phyloP scores from a whole-genome alignment of 2,888 invertebrate species.

The Prosopocoilus inquinatus region DNA sequence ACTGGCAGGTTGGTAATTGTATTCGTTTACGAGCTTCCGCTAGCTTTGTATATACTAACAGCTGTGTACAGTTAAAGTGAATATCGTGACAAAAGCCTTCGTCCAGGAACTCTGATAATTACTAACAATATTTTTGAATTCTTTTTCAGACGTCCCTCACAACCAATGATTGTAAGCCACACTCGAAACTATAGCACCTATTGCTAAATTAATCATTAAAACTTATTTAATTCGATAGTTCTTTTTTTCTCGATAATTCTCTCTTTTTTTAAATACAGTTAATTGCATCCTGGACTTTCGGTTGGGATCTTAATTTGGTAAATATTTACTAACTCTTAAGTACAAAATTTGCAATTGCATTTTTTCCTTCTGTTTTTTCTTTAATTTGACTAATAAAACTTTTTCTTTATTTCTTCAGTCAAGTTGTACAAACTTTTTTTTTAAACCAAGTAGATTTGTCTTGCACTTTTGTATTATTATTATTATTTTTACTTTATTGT shows the following conservation, averaged over 20 bases:
- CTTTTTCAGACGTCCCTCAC: conserved; percentile 21
- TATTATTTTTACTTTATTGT: not conserved
- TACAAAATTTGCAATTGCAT: not conserved
- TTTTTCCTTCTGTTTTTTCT: not conserved
- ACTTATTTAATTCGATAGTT: conserved; percentile 4
- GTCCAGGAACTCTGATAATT: not conserved
- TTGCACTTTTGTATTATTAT: not conserved
- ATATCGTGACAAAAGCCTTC: no score
- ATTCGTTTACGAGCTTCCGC: conserved; percentile 1
- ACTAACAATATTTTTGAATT: conserved; percentile 6
- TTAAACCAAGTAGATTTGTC: not conserved
- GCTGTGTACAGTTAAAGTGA: not conserved
- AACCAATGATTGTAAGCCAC: conserved; percentile 8
- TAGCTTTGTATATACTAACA: conserved; percentile 4
- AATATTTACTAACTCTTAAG: conserved; percentile 10
- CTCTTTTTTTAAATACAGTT: conserved; percentile 6
- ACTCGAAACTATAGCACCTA: conserved; percentile 4
- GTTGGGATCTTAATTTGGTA: conserved; percentile 5
- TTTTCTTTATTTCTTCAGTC: not conserved
- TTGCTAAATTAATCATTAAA: not conserved
- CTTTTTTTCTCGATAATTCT: conserved; percentile 2
- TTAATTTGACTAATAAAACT: not conserved
- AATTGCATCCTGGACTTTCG: conserved; percentile 1
- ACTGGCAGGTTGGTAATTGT: conserved; percentile 48
- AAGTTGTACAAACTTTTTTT: not conserved